Base-by-base conservation (phyloP, 2,113 vertebrate species). In the Phaethon lepturus region DNA sequence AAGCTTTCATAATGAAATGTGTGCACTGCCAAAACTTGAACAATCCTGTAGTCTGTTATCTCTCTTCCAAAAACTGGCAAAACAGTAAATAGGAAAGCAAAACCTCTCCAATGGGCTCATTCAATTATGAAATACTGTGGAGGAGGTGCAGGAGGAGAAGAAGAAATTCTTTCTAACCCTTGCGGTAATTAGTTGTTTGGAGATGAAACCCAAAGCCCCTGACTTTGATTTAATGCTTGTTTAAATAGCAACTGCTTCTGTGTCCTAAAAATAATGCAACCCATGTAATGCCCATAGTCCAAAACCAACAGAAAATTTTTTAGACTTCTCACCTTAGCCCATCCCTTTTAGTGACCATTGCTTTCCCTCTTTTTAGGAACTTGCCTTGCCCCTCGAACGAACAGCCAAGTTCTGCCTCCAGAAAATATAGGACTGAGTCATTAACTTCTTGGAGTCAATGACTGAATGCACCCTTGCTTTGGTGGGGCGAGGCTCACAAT, bases 61-160 rank as follows among this genome's bases (percentile, higher is more conserved):
- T 26, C 8, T 66, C 45, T 62, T 85, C 42, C 55, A 76, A 93
- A 91, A 68, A 6, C 15, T 29, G 28, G 49, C 31, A 95, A 76
- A 91, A 77, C 20, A 68, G 44, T 52, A 60, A 75, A 72, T 11
- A 82, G 35, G 40, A 78, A 86, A 93, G 22, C 29, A 95, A 82
- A 93, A 81, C 13, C 16, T 74, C 56, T 92, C 90, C 92, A 73
- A 71, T 67, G 64, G 76, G 71, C 49, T 95, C 50, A 72, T 78
- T 62, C 56, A 84, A 11, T 95, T 95, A 78, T 80, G 73, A 98
- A 95, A 91, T 87, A 92, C 56, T 81, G 20, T n/a, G 58, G 72
- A 95, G 76, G 47, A 94, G 35, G 15, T 72, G 26, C 7, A 6
- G 47, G 33, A 89, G 45, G 38, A 88, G 17, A 71, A 73, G 83